Base-by-base conservation (phyloP, 2,888 invertebrate genomes). In the Bellardia pandia region DNA sequence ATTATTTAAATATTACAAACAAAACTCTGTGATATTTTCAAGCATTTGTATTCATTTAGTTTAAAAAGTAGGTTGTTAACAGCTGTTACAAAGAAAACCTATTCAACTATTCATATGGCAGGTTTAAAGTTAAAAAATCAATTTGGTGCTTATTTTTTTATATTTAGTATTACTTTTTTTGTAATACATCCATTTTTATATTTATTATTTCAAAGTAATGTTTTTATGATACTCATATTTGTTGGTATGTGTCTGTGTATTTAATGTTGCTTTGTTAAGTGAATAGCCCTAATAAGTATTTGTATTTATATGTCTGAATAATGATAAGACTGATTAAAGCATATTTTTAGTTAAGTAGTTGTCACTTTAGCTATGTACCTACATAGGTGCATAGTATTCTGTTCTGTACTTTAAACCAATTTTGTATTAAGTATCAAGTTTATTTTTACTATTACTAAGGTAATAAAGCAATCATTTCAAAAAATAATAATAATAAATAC, bases 21-120 rank as follows among this genome's bases (percentile, higher is more conserved):
- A 78, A 23, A 66, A 51, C 81, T 72, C 88, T 88, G 88, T 88
- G 88, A 88, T 88, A 88, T 86, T 71, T 71, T 72, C 69, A 77
- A 77, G 68, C 85, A 85, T 78, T 85, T 86, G 66, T 66, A 64
- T 40, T 40, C 37, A 56, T 0, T 56, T 16, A 56, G 68, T 66
- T 68, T n/a, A 72, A 33, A 11, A 48, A 42, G 14, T 13, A 45
- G 62, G 23, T 58, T 72, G 66, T 56, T 42, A 42, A 33, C 40
- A 66, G 64, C 45, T 71, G 45, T 78, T 51, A 48, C 23, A 23
- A 40, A 33, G 33, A 2, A n/a, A 45, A 23, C 23, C 11, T 51
- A n/a, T 75, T 68, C 37, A 51, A 16, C 16, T 16, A 16, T 16
- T 16, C 8, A 37, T 8, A 74, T 30, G 58, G 23, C 83, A 45